Base-by-base conservation (phyloP, 53 echinoderm and acorn worm genomes). In the Holothuria scabra region DNA sequence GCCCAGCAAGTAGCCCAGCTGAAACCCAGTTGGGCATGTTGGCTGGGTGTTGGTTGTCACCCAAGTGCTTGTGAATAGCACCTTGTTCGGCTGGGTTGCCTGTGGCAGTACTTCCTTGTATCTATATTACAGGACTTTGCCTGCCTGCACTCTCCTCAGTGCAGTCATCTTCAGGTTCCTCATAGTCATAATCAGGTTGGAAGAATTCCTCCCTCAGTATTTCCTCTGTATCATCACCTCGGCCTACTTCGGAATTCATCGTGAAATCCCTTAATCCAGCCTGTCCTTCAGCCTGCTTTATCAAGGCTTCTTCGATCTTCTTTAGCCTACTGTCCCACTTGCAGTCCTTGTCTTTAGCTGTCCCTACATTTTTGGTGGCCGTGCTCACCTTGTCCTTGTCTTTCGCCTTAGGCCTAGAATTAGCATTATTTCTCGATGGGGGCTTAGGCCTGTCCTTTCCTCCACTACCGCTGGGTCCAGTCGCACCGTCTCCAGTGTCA, bases 131-230 rank as follows among this genome's bases (percentile, higher is more conserved):
- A 29, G 63, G 63, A 12, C 63, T 26, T 29, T 29, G 29, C 63
- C 5, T 63, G 63, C 9, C 48, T 48, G 48, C 48, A 48, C 9
- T 48, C 9, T 63, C 29, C 63, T 4, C 5, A 5, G 63, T 4
- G 5, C 25, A 4, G 21, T 63, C 10, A 22, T 37, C 33, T 12
- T 35, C 69, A 69, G 0, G 6, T 35, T 35, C 35, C 29, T 31
- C 32, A 69, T 69, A 69, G 38, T 69, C 69, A 5, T 67, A 67
- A 32, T 67, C 68, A 20, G 69, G 69, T 37, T 69, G 69, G 34
- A 69, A 69, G 35, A 2, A 1, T 33, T 63, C 63, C 63, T 63
- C 63, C 25, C 5, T 12, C 1, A 63, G 63, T 25, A 25, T 20
- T 63, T 63, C 21, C 3, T 63, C 21, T 26, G 4, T 48, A 48